phyloP scores from a whole-genome alignment of 2,888 invertebrate species.

The Hemithea aestivaria region DNA sequence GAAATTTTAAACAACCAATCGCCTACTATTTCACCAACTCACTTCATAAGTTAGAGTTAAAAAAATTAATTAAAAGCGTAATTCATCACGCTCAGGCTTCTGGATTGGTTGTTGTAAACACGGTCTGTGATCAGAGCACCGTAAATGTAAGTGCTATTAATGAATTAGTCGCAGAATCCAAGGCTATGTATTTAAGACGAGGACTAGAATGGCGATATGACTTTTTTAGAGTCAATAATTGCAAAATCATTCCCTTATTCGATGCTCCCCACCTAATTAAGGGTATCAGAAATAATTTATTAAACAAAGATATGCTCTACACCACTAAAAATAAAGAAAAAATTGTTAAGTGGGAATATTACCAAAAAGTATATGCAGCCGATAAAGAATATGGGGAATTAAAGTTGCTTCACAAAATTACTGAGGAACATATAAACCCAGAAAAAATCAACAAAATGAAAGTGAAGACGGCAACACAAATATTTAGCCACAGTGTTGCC shows the following conservation, averaged over 20 bases:
- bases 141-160: constrained; percentile 29
- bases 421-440: constrained; percentile 28
- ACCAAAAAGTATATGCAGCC: constrained; percentile 22
- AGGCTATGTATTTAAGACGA: constrained; percentile 13
- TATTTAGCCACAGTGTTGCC: constrained; percentile 35
- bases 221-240: constrained; percentile 12
- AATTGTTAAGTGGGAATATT: constrained; percentile 31
- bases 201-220: constrained; percentile 23
- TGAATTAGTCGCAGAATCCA: constrained; percentile 23
- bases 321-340: constrained; percentile 19
- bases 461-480: constrained; percentile 28
- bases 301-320: constrained; percentile 26
- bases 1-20: constrained; percentile 26
- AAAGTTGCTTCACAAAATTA: constrained; percentile 23
- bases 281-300: constrained; percentile 28
- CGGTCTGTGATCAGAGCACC: constrained; percentile 31
- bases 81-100: constrained; percentile 10
- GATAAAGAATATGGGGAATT: constrained; percentile 29
- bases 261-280: constrained; percentile 32
- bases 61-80: constrained; percentile 22
- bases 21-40: constrained; percentile 31
- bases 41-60: constrained; percentile 21
- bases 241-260: constrained; percentile 26
- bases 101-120: constrained; percentile 19
- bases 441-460: constrained; percentile 34